Percentiles rank a stretch among this genome's conserved stretches.
Evolutionary conservation across 30 jellyfish, hydroid and myxozoan genomes (phyloP).

Genomic region (Cassiopea andromeda): DNA sequence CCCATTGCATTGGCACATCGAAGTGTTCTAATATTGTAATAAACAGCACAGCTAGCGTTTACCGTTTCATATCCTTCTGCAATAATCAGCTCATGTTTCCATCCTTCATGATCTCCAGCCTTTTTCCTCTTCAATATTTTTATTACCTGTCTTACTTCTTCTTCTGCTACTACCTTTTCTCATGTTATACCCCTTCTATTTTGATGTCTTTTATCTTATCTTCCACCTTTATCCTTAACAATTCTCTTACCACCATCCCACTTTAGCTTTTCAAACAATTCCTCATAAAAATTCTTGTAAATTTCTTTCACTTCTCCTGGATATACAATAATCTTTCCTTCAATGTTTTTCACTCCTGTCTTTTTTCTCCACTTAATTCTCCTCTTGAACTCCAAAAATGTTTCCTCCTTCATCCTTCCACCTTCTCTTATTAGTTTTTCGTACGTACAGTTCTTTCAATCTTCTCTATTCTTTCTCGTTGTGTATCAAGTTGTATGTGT

Average conservation of each 20-base stretch:
- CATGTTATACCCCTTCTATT: constrained; percentile 47
- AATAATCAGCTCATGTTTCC: constrained; percentile 15
- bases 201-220: constrained; percentile 20
- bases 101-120: constrained; percentile 49
- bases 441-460: constrained; percentile 6
- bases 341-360: constrained; percentile 12
- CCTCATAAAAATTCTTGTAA: constrained; percentile 11
- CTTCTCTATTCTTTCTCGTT: background rate
- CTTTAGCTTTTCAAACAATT: constrained; percentile 1
- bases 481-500: background rate
- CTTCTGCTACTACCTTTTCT: background rate
- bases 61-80: constrained; percentile 64
- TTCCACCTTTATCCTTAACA: constrained; percentile 13
- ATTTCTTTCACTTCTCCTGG: constrained; percentile 19
- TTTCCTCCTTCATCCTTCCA: constrained; percentile 39
- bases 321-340: constrained; percentile 23
- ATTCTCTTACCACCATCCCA: constrained; percentile 15
- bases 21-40: constrained; percentile 2
- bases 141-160: constrained; percentile 31
- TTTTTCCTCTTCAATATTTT: constrained; percentile 19
- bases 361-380: constrained; percentile 21
- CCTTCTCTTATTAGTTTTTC: background rate
- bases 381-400: constrained; percentile 34
- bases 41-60: background rate
- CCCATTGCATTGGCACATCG: constrained; percentile 25